These are phyloP conservation scores for Noturus placidus DNA, from an alignment of 2,113 vertebrate genomes.

Conservation along the genomic window DNA sequence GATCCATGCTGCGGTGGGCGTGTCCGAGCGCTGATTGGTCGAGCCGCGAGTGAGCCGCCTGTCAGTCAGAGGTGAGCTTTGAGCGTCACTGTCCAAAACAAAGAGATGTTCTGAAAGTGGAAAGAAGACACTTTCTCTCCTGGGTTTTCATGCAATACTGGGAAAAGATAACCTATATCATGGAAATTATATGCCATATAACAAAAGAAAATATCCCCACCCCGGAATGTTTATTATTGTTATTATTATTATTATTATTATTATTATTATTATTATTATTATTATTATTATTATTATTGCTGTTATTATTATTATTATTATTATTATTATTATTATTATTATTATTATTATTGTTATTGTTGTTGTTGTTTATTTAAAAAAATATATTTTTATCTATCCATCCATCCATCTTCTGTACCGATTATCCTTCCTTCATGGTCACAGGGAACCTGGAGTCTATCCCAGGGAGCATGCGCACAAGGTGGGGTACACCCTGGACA, in stretches of 20 bases:
- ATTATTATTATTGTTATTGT: not conserved
- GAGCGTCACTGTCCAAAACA: conserved; percentile 23
- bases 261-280: not conserved
- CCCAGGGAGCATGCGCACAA: too few species aligned
- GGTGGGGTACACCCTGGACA: too few species aligned
- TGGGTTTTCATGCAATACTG: too few species aligned
- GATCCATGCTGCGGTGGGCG: conserved; percentile 6
- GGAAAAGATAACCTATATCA: not conserved
- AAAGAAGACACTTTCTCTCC: not conserved
- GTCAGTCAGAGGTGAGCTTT: not conserved
- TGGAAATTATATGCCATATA: not conserved
- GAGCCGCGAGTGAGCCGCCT: not conserved
- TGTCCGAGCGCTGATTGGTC: conserved; percentile 21
- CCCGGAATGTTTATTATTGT: not conserved
- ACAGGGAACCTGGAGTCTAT: too few species aligned
- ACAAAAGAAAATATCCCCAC: not conserved
- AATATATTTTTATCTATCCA: too few species aligned
- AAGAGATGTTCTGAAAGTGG: not conserved
- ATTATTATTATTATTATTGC: too few species aligned
- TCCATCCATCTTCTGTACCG: too few species aligned
- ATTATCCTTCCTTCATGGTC: too few species aligned
- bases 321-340: too few species aligned
- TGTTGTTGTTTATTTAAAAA: too few species aligned
- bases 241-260: not conserved
- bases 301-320: too few species aligned